Base-by-base conservation (phyloP, 2,888 invertebrate species). In the Cataglyphis livida region DNA sequence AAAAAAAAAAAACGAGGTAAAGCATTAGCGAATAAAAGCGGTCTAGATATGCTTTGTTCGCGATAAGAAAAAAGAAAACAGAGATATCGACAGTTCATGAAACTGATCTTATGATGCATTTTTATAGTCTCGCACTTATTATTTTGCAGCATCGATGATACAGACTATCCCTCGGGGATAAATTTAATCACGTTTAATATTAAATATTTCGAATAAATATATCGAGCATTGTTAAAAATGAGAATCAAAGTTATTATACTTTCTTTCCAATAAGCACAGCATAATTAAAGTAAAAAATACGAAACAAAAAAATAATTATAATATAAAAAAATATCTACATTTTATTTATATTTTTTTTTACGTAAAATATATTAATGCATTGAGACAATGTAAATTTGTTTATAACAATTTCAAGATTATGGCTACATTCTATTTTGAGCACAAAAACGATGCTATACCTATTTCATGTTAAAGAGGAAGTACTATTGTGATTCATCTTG, bases 381-480 rank as follows among this genome's bases (percentile, higher is more conserved):
- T 54, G 9, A 28, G 4, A 1, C 4, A 38, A 71, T 57, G 12
- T 38, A 54, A 9, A 70, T 54, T 35, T 15, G 0, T 71, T 38
- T 9, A 18, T n/a, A 35, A 71, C 15, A 18, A 35, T 70, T 54
- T 38, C 15, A 70, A 70, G 15, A 57, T 71, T 18, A 54, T 35
- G 0, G 9, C 21, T 70, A 21, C 54, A 54, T 10, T 25, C 25
- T n/a, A 25, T 51, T 35, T 25, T 6, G 6, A 32, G 18, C 38
- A 10, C 3, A 35, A 57, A 32, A n/a, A 25, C 9, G 21, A 21
- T 38, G 3, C 6, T 32, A 3, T 0, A 32, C 4, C 10, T 68
- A 10, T 18, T 6, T 35, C 54, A 1, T 15, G 18, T 71, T 71
- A 71, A 71, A 71, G 54, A 38, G 71, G 71, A 71, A 38, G 35